A percentile compares a stretch with the other conserved stretches of the same genome.
These are phyloP conservation scores for Lottia gigantea DNA, from an alignment of 2,888 invertebrate species.

Conservation along the genomic window DNA sequence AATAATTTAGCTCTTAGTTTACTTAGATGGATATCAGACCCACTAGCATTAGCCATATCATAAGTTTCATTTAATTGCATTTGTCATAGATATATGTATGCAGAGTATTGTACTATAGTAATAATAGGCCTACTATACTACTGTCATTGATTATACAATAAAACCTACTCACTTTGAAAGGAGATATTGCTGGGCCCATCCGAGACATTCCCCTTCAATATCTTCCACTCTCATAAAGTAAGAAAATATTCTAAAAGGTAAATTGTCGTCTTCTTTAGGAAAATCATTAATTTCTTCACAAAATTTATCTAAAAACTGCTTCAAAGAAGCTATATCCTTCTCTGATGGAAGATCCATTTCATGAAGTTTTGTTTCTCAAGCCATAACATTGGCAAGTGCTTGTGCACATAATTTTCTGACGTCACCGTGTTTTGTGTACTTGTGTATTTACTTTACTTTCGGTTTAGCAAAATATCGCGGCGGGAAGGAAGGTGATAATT, in stretches of 20 bases:
- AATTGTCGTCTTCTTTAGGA: slow-evolving; percentile 40
- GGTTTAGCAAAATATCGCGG: not conserved
- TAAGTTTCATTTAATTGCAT: no score
- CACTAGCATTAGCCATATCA: no score
- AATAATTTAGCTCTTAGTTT: no score
- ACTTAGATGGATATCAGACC: no score
- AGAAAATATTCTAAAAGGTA: slow-evolving; percentile 42
- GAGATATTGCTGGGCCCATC: slow-evolving; percentile 60
- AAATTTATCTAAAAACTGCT: slow-evolving; percentile 50
- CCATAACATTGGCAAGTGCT: slow-evolving; percentile 27
- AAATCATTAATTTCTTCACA: slow-evolving; percentile 45
- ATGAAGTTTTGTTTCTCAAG: slow-evolving; percentile 31
- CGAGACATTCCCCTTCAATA: slow-evolving; percentile 60
- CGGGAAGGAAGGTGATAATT: not conserved
- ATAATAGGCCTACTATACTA: not conserved
- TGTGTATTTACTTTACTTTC: not conserved
- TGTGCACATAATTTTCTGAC: slow-evolving; percentile 44
- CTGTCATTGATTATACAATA: not conserved
- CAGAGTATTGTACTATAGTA: no score
- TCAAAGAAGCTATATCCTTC: slow-evolving; percentile 43
- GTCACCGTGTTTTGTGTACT: slow-evolving; percentile 27
- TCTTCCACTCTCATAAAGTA: slow-evolving; percentile 47
- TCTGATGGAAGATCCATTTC: slow-evolving; percentile 49
- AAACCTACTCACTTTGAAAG: slow-evolving; percentile 45
- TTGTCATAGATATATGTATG: no score